These are phyloP conservation scores for Halichondria panicea DNA, from an alignment of 37 sponge, comb jelly and placozoan species.

Conservation along the genomic window DNA sequence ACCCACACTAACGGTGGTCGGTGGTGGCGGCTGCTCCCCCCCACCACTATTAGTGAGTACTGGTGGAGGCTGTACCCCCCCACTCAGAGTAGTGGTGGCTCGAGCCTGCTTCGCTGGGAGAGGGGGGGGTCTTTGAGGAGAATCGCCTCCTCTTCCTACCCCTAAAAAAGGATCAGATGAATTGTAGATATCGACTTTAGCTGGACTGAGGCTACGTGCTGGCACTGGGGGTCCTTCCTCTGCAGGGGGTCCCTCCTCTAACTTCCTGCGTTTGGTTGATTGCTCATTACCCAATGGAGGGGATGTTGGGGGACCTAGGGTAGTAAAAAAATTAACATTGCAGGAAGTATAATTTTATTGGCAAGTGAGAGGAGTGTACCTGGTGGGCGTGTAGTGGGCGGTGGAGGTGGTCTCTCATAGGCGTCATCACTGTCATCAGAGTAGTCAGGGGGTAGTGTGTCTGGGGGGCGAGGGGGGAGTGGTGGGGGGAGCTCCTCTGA, in stretches of 20 bases:
- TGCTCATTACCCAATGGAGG: too few species aligned
- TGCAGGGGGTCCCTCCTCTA: background rate
- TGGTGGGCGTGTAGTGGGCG: conserved; percentile 38
- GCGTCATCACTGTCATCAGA: background rate
- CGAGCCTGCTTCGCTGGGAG: conserved; percentile 14
- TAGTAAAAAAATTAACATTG: too few species aligned
- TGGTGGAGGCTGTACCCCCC: background rate
- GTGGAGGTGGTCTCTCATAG: conserved; percentile 17
- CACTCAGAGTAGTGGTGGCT: too few species aligned
- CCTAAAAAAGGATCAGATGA: conserved; percentile 51
- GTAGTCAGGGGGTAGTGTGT: conserved; percentile 4
- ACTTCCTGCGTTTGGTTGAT: too few species aligned
- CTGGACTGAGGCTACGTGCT: conserved; percentile 31
- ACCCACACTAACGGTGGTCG: background rate
- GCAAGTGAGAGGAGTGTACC: too few species aligned
- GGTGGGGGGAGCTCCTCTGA: conserved; percentile 64
- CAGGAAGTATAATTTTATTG: too few species aligned
- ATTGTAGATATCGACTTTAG: background rate
- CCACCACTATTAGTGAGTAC: too few species aligned
- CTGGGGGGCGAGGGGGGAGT: conserved; percentile 65
- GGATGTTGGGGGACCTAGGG: too few species aligned
- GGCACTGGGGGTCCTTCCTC: conserved; percentile 42
- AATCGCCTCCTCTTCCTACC: conserved; percentile 60
- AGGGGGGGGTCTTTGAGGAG: conserved; percentile 34
- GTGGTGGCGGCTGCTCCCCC: background rate